Conservation (phyloP, 2,797 vertebrate genomes). For the Distichodus sexfasciatus region DNA sequence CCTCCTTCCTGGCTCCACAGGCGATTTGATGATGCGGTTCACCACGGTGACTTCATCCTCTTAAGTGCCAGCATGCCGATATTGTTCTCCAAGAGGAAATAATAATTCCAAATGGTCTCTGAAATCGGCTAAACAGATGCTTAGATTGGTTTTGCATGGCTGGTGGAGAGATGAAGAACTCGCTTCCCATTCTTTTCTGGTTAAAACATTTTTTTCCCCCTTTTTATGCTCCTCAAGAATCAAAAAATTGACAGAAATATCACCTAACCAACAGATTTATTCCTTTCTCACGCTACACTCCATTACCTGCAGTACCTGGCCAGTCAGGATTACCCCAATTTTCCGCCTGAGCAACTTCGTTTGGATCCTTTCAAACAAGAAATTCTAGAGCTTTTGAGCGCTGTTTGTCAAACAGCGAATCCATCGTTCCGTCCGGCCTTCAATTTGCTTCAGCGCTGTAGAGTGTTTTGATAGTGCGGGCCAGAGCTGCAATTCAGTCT, state of each 20-base stretch:
- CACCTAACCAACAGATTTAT: not conserved
- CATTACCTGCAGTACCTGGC: conserved; percentile 10
- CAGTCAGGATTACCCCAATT: conserved; percentile 5
- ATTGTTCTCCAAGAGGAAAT: not conserved
- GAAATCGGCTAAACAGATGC: not conserved
- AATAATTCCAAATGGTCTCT: not conserved
- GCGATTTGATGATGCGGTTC: conserved; percentile 15
- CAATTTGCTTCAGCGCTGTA: not conserved
- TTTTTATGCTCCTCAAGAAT: not conserved
- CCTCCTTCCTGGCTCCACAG: conserved; percentile 38
- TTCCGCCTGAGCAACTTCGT: conserved; percentile 4
- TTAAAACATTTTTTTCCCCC: not conserved
- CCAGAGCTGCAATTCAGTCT: conserved; percentile 29
- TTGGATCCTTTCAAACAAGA: conserved; percentile 22
- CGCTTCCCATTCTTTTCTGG: no score
- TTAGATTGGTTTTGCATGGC: not conserved
- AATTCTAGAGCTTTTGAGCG: conserved; percentile 18
- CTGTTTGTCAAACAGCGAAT: not conserved
- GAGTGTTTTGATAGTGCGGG: conserved; percentile 24
- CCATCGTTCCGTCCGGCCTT: not conserved
- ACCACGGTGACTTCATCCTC: not conserved
- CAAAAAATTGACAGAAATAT: not conserved
- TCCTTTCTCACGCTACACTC: not conserved
- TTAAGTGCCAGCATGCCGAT: no score
- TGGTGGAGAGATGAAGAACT: no score